phyloP scores from a whole-genome alignment of 2,113 vertebrate species.

The Urocitellus parryii region DNA sequence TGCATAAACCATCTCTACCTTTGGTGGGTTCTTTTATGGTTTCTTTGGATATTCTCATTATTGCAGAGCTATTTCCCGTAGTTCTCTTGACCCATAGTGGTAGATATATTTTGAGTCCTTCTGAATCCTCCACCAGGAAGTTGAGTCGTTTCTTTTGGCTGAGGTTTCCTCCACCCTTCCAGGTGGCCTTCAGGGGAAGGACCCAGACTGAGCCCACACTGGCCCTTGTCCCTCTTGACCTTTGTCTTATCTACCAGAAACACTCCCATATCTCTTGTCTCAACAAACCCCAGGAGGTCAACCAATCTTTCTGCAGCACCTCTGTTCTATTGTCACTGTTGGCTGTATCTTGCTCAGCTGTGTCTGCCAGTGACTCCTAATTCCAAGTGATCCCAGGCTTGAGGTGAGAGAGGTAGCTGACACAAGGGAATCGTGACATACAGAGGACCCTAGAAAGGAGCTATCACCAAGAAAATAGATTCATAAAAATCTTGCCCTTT shows the following conservation, averaged over 20 bases:
- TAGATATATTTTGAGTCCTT: neutral
- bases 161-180: neutral
- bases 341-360: neutral
- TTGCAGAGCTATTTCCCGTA: neutral
- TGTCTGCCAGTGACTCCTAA: neutral
- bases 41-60: neutral
- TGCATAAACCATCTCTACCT: neutral
- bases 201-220: neutral
- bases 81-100: neutral
- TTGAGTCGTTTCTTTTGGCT: neutral
- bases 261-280: neutral
- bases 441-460: neutral
- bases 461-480: neutral
- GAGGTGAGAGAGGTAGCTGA: neutral
- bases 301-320: neutral
- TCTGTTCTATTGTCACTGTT: rapidly evolving
- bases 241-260: neutral
- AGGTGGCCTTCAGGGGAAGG: neutral
- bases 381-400: neutral
- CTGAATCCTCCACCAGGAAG: neutral
- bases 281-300: neutral
- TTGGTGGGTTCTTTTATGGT: neutral
- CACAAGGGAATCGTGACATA: neutral
- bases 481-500: neutral
- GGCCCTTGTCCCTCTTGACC: neutral